A percentile compares a stretch with the other conserved stretches of the same genome.
These are phyloP conservation scores for Drosophila longiperda DNA, from an alignment of 2,888 invertebrate genomes.

Conservation along the genomic window DNA sequence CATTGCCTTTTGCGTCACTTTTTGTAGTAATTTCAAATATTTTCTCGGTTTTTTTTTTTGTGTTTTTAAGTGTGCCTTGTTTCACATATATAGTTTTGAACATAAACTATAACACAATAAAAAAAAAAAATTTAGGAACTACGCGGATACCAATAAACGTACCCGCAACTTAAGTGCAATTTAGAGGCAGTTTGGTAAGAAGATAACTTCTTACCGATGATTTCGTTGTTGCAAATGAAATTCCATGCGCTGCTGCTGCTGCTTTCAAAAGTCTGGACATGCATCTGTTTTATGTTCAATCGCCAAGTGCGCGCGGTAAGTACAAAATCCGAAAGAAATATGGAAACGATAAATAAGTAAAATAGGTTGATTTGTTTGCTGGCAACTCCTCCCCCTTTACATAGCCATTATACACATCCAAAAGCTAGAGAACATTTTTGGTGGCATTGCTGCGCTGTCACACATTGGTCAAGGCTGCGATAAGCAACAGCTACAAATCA, in stretches of 20 bases:
- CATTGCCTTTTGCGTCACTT: constrained; percentile 18
- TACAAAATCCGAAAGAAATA: constrained; percentile 79
- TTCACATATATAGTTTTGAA: background rate
- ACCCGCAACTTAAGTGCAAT: constrained; percentile 9
- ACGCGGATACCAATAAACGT: constrained; percentile 24
- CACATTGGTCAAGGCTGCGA: constrained; percentile 58
- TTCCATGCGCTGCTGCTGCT: constrained; percentile 98
- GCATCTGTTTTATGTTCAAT: constrained; percentile 98
- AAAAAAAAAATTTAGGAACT: constrained; percentile 12
- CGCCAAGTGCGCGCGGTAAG: constrained; percentile 99
- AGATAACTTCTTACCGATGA: constrained; percentile 88
- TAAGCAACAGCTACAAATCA: constrained; percentile 34
- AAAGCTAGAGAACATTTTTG: constrained; percentile 4
- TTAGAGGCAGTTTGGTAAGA: constrained; percentile 72
- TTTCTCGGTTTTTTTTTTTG: background rate
- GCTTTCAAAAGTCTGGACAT: constrained; percentile 99
- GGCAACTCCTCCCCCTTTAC: background rate
- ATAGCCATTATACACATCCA: background rate
- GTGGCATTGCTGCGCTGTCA: constrained; percentile 36
- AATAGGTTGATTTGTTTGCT: background rate
- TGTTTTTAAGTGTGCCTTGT: background rate
- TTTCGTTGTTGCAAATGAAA: constrained; percentile 99
- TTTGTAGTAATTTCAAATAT: constrained; percentile 6
- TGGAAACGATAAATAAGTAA: background rate
- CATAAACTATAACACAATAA: constrained; percentile 1